phyloP scores from a whole-genome alignment of 92 coral and sea anemone species.

The Virgularia gustaviana region DNA sequence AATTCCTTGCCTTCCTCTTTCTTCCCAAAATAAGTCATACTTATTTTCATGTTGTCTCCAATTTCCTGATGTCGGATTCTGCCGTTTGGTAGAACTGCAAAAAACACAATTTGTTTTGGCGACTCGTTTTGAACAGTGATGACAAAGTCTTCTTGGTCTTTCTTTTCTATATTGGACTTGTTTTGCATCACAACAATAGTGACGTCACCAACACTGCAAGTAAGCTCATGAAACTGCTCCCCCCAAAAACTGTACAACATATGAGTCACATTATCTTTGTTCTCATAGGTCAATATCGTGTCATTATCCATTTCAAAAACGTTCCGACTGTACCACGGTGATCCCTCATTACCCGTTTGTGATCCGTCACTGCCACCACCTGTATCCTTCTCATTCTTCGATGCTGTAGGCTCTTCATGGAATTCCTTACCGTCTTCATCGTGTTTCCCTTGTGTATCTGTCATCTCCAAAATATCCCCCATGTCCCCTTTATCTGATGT shows the following conservation, averaged over 20 bases:
- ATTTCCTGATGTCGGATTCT: constrained; percentile 3
- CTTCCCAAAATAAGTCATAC: not conserved
- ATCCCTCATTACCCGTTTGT: no score
- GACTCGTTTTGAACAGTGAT: constrained; percentile 1
- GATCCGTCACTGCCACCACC: no score
- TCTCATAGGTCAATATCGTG: constrained; percentile 15
- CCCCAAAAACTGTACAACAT: constrained; percentile 15
- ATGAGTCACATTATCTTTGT: constrained; percentile 5
- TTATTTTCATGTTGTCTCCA: not conserved
- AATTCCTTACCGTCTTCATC: no score
- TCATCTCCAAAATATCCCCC: no score
- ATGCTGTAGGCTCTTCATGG: no score
- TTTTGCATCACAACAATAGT: constrained; percentile 3
- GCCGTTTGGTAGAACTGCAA: constrained; percentile 26
- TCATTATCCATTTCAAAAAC: constrained; percentile 4
- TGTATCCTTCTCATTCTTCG: no score
- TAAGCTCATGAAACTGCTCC: constrained; percentile 14
- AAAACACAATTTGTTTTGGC: constrained; percentile 5
- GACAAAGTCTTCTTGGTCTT: no score
- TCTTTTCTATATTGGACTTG: not conserved
- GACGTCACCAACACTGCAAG: constrained; percentile 8
- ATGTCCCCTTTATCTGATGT: no score
- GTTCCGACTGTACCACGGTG: not conserved
- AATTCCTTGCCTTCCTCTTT: constrained; percentile 1
- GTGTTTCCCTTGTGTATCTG: no score